Conservation (phyloP, 1,140 invertebrate genomes). For the Tetragonula clypearis region DNA sequence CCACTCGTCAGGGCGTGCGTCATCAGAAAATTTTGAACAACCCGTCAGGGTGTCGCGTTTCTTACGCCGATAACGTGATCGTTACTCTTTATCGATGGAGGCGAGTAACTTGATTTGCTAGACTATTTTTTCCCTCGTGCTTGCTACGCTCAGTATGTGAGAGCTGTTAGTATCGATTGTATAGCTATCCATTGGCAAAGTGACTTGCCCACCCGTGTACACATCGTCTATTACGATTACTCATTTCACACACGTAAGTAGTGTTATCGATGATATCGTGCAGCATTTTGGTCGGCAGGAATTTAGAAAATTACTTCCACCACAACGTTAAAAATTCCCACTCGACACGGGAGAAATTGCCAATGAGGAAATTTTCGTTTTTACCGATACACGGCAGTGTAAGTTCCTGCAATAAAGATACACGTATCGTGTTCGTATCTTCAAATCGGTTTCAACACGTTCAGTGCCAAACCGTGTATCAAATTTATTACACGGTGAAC, state of each 20-base stretch:
- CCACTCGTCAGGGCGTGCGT: neutral
- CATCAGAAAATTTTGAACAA: neutral
- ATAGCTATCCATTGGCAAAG: constrained; percentile 10
- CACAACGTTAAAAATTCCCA: neutral
- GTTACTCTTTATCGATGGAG: neutral
- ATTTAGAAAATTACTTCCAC: neutral
- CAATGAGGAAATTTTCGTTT: no score
- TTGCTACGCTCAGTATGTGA: neutral
- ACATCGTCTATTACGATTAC: neutral
- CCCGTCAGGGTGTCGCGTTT: neutral
- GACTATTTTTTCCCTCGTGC: neutral
- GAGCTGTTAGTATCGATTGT: constrained; percentile 30
- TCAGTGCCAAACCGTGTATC: no score
- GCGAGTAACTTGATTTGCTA: neutral
- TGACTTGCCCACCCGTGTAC: constrained; percentile 10
- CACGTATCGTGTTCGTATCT: no score
- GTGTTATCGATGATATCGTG: neutral
- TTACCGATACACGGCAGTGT: no score
- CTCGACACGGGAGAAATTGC: no score
- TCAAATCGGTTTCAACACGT: no score
- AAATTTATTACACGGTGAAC: no score
- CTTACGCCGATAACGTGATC: neutral
- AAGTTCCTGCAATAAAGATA: neutral
- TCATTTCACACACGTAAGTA: neutral
- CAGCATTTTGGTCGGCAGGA: neutral